Conservation (phyloP, 2,797 vertebrate species). For the Apogon talboti region DNA sequence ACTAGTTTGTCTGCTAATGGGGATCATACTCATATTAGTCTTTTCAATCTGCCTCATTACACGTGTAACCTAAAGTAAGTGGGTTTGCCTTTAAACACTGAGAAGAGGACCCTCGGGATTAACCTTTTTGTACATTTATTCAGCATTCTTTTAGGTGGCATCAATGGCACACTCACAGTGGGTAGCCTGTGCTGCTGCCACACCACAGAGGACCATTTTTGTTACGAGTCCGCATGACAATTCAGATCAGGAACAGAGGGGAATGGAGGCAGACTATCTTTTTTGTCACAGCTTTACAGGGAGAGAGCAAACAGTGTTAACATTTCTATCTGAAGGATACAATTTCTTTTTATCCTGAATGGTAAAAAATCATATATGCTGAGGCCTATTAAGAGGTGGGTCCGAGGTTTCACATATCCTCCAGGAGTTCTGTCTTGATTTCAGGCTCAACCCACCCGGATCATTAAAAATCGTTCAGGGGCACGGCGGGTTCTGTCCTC, state of each 20-base stretch:
- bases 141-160: too few relatives aligned
- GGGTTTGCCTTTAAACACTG: constrained; percentile 19
- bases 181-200: background rate
- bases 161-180: background rate
- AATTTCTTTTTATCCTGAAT: constrained; percentile 56
- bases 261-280: constrained; percentile 23
- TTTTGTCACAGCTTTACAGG: constrained; percentile 22
- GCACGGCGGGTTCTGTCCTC: constrained; percentile 68
- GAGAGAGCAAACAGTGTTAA: constrained; percentile 42
- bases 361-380: constrained; percentile 43
- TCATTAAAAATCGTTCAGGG: constrained; percentile 86
- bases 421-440: constrained; percentile 78
- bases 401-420: constrained; percentile 79
- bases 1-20: constrained; percentile 51
- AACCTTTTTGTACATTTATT: too few relatives aligned
- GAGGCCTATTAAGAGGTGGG: constrained; percentile 68
- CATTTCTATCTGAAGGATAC: constrained; percentile 52
- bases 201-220: too few relatives aligned
- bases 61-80: constrained; percentile 34
- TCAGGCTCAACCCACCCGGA: constrained; percentile 76
- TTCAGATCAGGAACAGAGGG: constrained; percentile 16
- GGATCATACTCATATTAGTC: constrained; percentile 66
- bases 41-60: constrained; percentile 63
- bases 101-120: background rate
- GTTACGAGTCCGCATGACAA: background rate